Conservation (phyloP, 2,113 vertebrate genomes). For the Cromileptes altivelis region DNA sequence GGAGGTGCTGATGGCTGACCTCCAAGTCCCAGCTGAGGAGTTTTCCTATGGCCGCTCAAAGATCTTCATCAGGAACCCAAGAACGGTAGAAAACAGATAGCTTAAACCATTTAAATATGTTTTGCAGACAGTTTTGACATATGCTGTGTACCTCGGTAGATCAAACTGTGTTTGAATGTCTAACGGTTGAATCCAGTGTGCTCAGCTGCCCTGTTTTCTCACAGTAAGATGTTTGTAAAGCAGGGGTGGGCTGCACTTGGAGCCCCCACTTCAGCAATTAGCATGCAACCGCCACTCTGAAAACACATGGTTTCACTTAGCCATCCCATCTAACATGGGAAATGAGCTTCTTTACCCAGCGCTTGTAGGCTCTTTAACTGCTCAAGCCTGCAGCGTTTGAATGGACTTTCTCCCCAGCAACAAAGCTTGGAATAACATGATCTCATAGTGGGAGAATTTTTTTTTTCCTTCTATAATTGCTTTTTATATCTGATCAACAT, state of each 20-base stretch:
- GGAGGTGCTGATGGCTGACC: slow-evolving; percentile 91
- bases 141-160: slow-evolving; percentile 6
- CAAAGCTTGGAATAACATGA: slow-evolving; percentile 67
- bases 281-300: slow-evolving; percentile 60
- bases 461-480: slow-evolving; percentile 43
- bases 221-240: slow-evolving; percentile 68
- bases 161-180: slow-evolving; percentile 25
- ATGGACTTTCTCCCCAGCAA: slow-evolving; percentile 48
- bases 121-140: slow-evolving; percentile 16
- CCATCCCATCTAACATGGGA: slow-evolving; percentile 77
- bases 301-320: slow-evolving; percentile 85
- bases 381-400: slow-evolving; percentile 48
- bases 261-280: slow-evolving; percentile 74
- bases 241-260: slow-evolving; percentile 65
- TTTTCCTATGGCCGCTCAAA: slow-evolving; percentile 96
- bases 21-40: slow-evolving; percentile 91
- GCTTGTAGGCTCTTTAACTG: slow-evolving; percentile 37
- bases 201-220: slow-evolving; percentile 63
- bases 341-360: slow-evolving; percentile 59
- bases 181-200: slow-evolving; percentile 33
- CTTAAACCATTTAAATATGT: neutral
- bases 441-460: slow-evolving; percentile 53
- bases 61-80: slow-evolving; percentile 99
- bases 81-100: slow-evolving; percentile 86
- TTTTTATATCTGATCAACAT: slow-evolving; percentile 47